Conservation (phyloP, 2,113 vertebrate genomes). For the Uropsilus gracilis region DNA sequence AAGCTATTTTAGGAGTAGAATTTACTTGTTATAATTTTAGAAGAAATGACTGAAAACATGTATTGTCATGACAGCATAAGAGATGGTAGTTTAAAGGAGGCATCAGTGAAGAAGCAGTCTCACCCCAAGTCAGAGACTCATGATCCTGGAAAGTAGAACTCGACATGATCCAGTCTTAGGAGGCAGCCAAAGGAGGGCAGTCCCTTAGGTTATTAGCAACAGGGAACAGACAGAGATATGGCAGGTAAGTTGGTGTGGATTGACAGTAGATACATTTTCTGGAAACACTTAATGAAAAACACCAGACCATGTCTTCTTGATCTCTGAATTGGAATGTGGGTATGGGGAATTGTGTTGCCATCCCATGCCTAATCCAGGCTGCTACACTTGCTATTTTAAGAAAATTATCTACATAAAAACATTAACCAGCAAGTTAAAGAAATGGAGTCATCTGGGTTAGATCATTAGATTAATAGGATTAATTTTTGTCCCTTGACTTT, state of each 20-base stretch:
- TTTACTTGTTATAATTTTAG: not conserved
- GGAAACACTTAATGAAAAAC: not conserved
- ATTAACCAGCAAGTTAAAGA: not conserved
- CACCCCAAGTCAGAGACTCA: not conserved
- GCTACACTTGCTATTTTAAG: not conserved
- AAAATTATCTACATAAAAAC: not conserved
- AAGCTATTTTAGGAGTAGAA: not conserved
- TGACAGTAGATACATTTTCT: not conserved
- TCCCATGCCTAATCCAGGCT: not conserved
- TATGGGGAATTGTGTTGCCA: not conserved
- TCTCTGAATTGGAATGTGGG: not conserved
- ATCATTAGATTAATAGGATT: not conserved
- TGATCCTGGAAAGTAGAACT: not conserved
- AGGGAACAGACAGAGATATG: not conserved
- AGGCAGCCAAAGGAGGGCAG: not conserved
- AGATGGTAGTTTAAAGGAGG: not conserved
- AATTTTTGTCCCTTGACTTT: not conserved
- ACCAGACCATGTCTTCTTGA: not conserved
- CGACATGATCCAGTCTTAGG: not conserved
- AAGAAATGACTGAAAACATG: not conserved
- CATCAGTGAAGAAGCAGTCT: not conserved
- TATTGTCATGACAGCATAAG: not conserved
- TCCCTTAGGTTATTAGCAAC: not conserved
- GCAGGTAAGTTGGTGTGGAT: no score
- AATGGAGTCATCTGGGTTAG: not conserved